phyloP scores from a whole-genome alignment of 92 coral and sea anemone species.

The Plumapathes pennacea region DNA sequence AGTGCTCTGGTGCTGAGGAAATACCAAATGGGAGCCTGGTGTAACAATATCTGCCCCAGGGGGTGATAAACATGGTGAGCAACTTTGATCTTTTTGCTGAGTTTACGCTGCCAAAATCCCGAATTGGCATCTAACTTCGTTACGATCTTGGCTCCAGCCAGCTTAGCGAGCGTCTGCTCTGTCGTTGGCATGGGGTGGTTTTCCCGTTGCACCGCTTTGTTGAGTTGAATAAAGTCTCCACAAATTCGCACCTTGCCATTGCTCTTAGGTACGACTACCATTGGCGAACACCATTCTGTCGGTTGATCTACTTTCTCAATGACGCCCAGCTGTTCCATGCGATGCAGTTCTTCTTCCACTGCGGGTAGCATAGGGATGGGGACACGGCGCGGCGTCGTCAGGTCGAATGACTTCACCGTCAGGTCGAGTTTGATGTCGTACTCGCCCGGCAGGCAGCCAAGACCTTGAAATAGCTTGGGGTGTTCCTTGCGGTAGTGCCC shows the following conservation, averaged over 20 bases:
- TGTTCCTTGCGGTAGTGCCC: too few species aligned
- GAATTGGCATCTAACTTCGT: constrained; percentile 29
- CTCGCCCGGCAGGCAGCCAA: too few species aligned
- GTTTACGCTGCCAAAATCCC: constrained; percentile 34
- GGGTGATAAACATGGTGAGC: constrained; percentile 39
- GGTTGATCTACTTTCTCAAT: constrained; percentile 47
- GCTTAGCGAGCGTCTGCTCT: constrained; percentile 16
- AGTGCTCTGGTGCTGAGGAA: constrained; percentile 49
- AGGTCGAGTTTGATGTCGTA: too few species aligned
- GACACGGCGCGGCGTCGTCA: too few species aligned
- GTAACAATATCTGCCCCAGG: constrained; percentile 38
- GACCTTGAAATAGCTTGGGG: too few species aligned
- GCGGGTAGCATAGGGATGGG: too few species aligned
- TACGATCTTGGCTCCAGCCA: constrained; percentile 13
- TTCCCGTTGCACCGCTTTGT: constrained; percentile 29
- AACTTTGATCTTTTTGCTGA: constrained; percentile 14
- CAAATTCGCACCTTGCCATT: constrained; percentile 16
- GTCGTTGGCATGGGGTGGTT: constrained; percentile 30
- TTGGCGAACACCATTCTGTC: constrained; percentile 60
- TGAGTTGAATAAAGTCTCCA: constrained; percentile 21
- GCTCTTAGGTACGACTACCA: constrained; percentile 50
- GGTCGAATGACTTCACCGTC: too few species aligned
- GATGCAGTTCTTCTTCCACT: constrained; percentile 42
- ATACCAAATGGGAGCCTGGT: constrained; percentile 29
- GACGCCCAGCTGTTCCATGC: constrained; percentile 56